These are phyloP conservation scores for Drosophila pallidifrons DNA, from an alignment of 1,140 invertebrate genomes.

Conservation along the genomic window DNA sequence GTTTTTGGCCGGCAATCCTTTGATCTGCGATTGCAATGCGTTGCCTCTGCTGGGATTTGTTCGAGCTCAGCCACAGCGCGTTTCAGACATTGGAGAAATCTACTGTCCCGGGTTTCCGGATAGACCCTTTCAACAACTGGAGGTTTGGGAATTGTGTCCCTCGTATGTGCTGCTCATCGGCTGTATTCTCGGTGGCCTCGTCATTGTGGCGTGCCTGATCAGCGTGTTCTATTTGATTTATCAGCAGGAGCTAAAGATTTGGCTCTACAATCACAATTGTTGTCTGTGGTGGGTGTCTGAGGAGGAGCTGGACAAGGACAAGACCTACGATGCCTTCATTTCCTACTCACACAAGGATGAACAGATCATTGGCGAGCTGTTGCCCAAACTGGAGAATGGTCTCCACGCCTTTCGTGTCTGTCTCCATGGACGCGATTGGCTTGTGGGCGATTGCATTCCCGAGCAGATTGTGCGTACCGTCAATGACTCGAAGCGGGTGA, in stretches of 20 bases:
- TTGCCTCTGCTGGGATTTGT: constrained; percentile 86
- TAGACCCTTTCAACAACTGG: constrained; percentile 79
- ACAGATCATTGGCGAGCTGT: constrained; percentile 89
- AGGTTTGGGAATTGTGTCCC: constrained; percentile 86
- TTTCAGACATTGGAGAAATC: constrained; percentile 81
- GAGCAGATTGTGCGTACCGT: constrained; percentile 92
- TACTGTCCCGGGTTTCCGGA: constrained; percentile 83
- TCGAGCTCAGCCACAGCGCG: constrained; percentile 82
- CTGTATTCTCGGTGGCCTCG: constrained; percentile 83
- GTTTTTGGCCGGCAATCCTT: constrained; percentile 87
- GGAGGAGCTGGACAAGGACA: constrained; percentile 91
- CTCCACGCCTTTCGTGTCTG: constrained; percentile 88
- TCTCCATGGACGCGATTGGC: constrained; percentile 93
- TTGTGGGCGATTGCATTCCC: constrained; percentile 91
- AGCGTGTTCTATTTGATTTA: constrained; percentile 88
- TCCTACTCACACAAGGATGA: constrained; percentile 94
- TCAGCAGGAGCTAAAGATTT: constrained; percentile 88
- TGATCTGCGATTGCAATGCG: constrained; percentile 87
- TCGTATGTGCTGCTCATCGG: constrained; percentile 81
- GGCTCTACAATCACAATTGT: constrained; percentile 89
- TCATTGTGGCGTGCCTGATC: constrained; percentile 85
- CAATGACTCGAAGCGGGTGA: constrained; percentile 91
- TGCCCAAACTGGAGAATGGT: constrained; percentile 88
- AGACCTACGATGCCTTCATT: constrained; percentile 94
- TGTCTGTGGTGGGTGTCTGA: constrained; percentile 90